Evolutionary conservation across 2,888 invertebrate genomes (phyloP), one percentile per base, ranked within the genome.

Genomic region (Nineta flava): DNA sequence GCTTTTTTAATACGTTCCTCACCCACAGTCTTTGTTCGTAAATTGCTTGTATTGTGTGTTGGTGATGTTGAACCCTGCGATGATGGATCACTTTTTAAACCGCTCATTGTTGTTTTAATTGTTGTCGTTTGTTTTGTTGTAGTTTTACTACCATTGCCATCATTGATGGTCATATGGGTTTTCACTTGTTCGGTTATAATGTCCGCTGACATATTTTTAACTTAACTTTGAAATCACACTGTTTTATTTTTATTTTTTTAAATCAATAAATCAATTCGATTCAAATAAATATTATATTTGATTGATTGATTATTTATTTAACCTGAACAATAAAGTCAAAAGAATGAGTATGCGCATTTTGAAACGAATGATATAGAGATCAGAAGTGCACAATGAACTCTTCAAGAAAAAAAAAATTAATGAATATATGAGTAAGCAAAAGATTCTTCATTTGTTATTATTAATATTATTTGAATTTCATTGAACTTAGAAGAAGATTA

Each of bases 11-110:
- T 86, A 63, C 86, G 74, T 13, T 87, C 87, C 60, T 83, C 83
- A n/a, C 87, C 87, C 48, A 84, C 82, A 35, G 82, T 87, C 71
- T 85, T 87, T 47, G 81, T 81, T 56, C 79, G 79, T 63, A 87
- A 72, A 26, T 66, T 82, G 12, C 34, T 34, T 12, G 82, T 34
- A 12, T 15, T 34, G 9, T 47, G 17, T 2, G 21, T 16, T 19
- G 35, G 34, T 3, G 16, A 19, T 35, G 35, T 19, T 1, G 47
- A 47, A 12, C 10, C 15, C 17, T 19, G 13, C 12, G 46, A 12
- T 16, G 31, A 21, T n/a, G 46, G 31, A 19, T 19, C 12, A 16
- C 32, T 21, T 21, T 17, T 21, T 12, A 26, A 26, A 15, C 41
- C 49, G 26, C 35, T 49, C 19, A 31, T 32, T 31, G 42, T 15